A percentile compares a stretch with the other conserved stretches of the same genome.
Conservation (phyloP, 2,888 invertebrate species). For the Rhagonycha fulva region DNA sequence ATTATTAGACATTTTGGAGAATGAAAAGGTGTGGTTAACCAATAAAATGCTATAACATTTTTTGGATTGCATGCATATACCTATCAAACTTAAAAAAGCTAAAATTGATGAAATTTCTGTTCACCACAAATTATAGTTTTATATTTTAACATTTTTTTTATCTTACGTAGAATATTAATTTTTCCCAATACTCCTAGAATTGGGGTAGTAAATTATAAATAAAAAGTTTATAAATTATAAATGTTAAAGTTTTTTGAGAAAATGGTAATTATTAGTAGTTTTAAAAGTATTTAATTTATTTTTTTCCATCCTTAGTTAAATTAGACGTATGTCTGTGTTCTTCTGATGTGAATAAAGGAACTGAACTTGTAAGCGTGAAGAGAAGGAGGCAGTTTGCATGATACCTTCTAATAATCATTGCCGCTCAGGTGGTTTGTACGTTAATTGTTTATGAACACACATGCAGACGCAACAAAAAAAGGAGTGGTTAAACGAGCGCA, state of each 20-base stretch:
- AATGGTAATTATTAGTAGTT: background rate
- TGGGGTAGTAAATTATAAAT: background rate
- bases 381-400: slow-evolving; percentile 31
- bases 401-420: slow-evolving; percentile 36
- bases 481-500: slow-evolving; percentile 32
- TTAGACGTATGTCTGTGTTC: slow-evolving; percentile 4
- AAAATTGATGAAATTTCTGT: background rate
- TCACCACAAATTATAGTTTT: background rate
- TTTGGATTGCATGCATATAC: background rate
- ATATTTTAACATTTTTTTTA: background rate
- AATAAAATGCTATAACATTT: background rate
- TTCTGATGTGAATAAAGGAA: slow-evolving; percentile 9
- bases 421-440: slow-evolving; percentile 35
- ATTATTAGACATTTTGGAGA: background rate
- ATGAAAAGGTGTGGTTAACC: background rate
- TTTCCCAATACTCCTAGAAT: background rate
- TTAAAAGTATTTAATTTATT: background rate
- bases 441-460: slow-evolving; percentile 37
- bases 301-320: background rate
- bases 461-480: slow-evolving; percentile 32
- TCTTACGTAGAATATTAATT: background rate
- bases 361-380: slow-evolving; percentile 25
- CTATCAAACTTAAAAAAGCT: background rate
- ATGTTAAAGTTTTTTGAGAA: background rate
- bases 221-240: background rate